Evolutionary conservation across 2,888 invertebrate genomes (phyloP).

Genomic region (Dasypolia templi): DNA sequence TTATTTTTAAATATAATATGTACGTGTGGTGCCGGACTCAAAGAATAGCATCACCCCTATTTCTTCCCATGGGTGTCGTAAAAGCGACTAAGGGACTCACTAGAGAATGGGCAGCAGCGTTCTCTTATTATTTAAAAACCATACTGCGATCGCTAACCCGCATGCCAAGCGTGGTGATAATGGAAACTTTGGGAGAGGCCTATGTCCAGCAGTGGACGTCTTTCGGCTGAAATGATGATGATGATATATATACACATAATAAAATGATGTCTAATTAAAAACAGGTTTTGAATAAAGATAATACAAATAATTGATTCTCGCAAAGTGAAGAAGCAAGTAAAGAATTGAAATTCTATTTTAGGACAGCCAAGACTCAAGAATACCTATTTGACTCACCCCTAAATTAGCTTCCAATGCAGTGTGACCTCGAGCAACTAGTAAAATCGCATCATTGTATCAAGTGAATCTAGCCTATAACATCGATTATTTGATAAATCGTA

Average conservation of each 20-base stretch:
- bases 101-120: no score
- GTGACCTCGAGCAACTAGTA: not conserved
- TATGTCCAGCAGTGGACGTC: no score
- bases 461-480: slow-evolving; percentile 73
- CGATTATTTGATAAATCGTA: slow-evolving; percentile 86
- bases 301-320: not conserved
- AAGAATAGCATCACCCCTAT: no score
- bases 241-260: not conserved
- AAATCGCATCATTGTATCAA: slow-evolving; percentile 4
- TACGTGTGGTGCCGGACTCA: no score
- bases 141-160: no score
- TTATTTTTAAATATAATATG: no score
- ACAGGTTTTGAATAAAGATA: not conserved
- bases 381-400: not conserved
- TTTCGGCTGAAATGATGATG: no score
- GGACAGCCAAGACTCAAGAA: not conserved
- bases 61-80: no score
- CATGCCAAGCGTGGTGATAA: no score
- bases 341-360: not conserved
- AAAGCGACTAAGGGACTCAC: no score
- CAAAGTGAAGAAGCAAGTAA: not conserved
- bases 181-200: no score
- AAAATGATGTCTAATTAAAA: not conserved
- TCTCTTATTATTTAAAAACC: no score
- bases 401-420: not conserved